Evolutionary conservation across 2,888 invertebrate genomes (phyloP), one percentile per base, ranked within the genome.

Genomic region (Colletes collaris): DNA sequence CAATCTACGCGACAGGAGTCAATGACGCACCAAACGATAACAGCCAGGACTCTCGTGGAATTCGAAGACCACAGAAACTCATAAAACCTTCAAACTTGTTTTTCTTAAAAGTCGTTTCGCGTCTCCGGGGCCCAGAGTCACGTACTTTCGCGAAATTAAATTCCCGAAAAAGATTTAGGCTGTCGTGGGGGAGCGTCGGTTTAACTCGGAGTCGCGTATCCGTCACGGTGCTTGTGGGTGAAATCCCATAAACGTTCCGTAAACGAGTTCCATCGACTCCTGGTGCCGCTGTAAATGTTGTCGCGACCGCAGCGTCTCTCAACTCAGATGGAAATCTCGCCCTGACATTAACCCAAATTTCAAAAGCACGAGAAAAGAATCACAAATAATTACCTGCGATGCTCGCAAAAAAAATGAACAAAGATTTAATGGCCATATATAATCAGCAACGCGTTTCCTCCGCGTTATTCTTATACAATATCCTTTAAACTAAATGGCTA

Each of bases 181-280:
- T 37, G 8, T 16, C 64, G 64, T 63, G 60, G n/a, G 46, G 44
- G 46, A 44, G 6, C 37, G 53, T 19, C 66, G 65, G 66, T 73
- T 73, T 10, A 37, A 13, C 52, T 60, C 52, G 59, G 8, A 62
- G 44, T 63, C 58, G 44, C 58, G 62, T 72, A 56, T 49, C 67
- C 52, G 72, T 72, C 75, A 69, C 35, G 40, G 6, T n/a, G 46
- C 49, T 52, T 52, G 50, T 19, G 10, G 64, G 58, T 58, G 49
- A 65, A 65, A 64, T 62, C 76, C 69, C 66, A 60, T 75, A 75
- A 78, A 72, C 58, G 62, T 67, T 46, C 16, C 56, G 40, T 66
- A 68, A 77, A 75, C 75, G 79, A 65, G 71, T 79, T 72, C 10
- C 78, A 67, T 78, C 59, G 78, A 44, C 67, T 56, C 67, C 40